Percentiles rank a stretch among this genome's conserved stretches.
phyloP scores from a whole-genome alignment of 2,113 vertebrate genomes.

The Misgurnus mizolepis region DNA sequence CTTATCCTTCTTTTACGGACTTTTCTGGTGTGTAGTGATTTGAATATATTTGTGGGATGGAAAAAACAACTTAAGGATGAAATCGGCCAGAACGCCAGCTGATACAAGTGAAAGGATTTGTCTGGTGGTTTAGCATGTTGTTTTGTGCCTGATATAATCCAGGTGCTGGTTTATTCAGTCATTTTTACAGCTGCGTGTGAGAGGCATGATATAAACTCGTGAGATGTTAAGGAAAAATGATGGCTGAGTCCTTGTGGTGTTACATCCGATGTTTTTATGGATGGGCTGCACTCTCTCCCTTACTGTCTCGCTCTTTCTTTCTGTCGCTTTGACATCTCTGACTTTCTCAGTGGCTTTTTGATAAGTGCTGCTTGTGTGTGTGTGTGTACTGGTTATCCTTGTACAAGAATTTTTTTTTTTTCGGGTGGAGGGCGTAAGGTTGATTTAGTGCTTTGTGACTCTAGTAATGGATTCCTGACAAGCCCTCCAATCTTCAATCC shows the following conservation, averaged over 20 bases:
- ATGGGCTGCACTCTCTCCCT: constrained; percentile 22
- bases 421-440: constrained; percentile 55
- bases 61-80: neutral
- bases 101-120: neutral
- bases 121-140: neutral
- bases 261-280: constrained; percentile 27
- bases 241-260: constrained; percentile 29
- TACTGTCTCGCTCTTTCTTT: constrained; percentile 34
- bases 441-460: constrained; percentile 68
- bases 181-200: constrained; percentile 14
- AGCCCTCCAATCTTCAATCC: constrained; percentile 43
- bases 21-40: neutral
- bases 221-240: neutral
- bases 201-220: constrained; percentile 14
- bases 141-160: constrained; percentile 28
- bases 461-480: constrained; percentile 62
- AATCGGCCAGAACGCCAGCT: neutral
- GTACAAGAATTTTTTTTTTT: constrained; percentile 69
- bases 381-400: constrained; percentile 58
- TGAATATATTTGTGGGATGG: neutral
- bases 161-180: neutral
- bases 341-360: neutral
- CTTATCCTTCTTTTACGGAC: neutral
- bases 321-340: neutral
- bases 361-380: constrained; percentile 28